A percentile compares a stretch with the other conserved stretches of the same genome.
Evolutionary conservation across 2,888 invertebrate species (phyloP).

Genomic region (Papilio demoleus): DNA sequence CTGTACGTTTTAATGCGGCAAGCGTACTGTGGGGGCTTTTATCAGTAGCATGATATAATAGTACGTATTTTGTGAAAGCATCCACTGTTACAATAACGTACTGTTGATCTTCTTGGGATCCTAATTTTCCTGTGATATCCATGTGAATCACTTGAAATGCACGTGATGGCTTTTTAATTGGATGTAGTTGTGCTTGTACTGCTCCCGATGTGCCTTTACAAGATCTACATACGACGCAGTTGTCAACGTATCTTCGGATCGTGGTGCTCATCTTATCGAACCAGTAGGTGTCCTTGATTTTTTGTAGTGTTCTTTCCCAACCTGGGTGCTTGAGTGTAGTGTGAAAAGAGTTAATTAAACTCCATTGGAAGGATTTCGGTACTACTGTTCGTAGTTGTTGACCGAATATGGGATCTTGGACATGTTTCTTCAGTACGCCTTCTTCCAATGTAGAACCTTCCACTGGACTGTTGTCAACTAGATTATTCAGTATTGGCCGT

Average conservation of each 20-base stretch:
- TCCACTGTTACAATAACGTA: constrained; percentile 47
- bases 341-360: constrained; percentile 46
- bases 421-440: constrained; percentile 29
- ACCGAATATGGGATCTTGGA: constrained; percentile 1
- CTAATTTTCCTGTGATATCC: constrained; percentile 47
- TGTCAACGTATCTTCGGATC: constrained; percentile 38
- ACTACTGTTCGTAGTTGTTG: constrained; percentile 29
- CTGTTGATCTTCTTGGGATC: constrained; percentile 39
- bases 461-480: constrained; percentile 7
- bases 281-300: constrained; percentile 43
- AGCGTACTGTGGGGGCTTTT: constrained; percentile 41
- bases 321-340: constrained; percentile 44
- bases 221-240: constrained; percentile 45
- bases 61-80: constrained; percentile 41
- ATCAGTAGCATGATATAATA: constrained; percentile 35
- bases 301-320: constrained; percentile 48
- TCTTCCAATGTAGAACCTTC: constrained; percentile 38
- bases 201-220: constrained; percentile 46
- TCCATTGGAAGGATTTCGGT: constrained; percentile 49
- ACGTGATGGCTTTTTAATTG: constrained; percentile 40
- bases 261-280: constrained; percentile 42
- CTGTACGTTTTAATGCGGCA: constrained; percentile 36
- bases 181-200: constrained; percentile 44
- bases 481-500: constrained; percentile 36
- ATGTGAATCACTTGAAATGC: constrained; percentile 41